Conservation (phyloP, 2,113 vertebrate species). For the Heterochromis multidens region DNA sequence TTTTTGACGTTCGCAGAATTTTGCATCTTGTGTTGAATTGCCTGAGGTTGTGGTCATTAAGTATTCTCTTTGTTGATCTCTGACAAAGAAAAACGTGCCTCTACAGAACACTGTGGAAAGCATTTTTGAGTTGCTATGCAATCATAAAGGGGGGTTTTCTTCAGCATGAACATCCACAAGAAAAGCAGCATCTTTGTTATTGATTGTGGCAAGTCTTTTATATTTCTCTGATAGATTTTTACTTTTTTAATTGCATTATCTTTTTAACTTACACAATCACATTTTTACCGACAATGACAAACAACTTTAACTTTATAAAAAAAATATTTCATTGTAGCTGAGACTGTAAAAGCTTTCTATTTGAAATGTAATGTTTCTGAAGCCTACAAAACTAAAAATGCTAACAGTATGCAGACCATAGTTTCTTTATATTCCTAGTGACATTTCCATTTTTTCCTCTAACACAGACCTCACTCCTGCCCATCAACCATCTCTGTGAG, state of each 20-base stretch:
- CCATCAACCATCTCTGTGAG: constrained; percentile 26
- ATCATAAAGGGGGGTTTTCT: background rate
- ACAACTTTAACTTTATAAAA: background rate
- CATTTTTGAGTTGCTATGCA: background rate
- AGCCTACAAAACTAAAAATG: background rate
- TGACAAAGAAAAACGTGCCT: background rate
- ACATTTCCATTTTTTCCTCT: constrained; percentile 34
- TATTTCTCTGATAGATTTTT: background rate
- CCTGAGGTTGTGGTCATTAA: background rate
- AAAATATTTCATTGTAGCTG: background rate
- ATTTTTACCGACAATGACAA: background rate
- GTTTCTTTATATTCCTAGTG: background rate
- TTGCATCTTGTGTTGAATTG: background rate
- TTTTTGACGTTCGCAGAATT: background rate
- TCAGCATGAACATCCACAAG: background rate
- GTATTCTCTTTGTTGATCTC: background rate
- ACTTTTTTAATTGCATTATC: background rate
- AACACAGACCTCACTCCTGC: background rate
- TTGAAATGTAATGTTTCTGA: background rate
- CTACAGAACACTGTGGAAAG: background rate
- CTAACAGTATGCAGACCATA: background rate
- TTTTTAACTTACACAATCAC: background rate
- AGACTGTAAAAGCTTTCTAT: background rate
- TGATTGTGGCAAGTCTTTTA: background rate
- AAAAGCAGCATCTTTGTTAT: background rate